Evolutionary conservation across 2,797 vertebrate genomes (phyloP).

Genomic region (Poecilia gillii): DNA sequence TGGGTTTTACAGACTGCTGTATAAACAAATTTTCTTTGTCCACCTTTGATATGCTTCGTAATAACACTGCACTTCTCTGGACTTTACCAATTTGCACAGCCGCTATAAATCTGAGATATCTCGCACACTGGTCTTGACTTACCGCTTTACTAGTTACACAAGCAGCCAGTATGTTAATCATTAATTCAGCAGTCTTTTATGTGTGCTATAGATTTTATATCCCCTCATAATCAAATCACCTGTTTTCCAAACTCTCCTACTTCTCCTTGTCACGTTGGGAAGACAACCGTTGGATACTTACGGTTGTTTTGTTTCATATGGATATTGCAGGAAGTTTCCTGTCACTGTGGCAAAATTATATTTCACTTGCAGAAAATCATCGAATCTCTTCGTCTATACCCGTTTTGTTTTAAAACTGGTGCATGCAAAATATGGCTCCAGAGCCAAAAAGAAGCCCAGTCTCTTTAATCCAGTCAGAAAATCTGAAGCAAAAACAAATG

Average conservation of each 20-base stretch:
- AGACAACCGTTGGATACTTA: slow-evolving; percentile 14
- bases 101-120: slow-evolving; percentile 14
- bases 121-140: slow-evolving; percentile 3
- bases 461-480: background rate
- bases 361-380: background rate
- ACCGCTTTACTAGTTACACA: slow-evolving; percentile 19
- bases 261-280: slow-evolving; percentile 9
- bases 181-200: slow-evolving; percentile 15
- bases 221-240: slow-evolving; percentile 30
- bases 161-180: slow-evolving; percentile 41
- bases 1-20: background rate
- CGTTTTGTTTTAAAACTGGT: background rate
- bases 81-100: slow-evolving; percentile 8
- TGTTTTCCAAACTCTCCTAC: slow-evolving; percentile 9
- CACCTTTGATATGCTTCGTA: background rate
- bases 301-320: background rate
- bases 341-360: background rate
- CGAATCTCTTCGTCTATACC: background rate
- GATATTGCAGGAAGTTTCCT: background rate
- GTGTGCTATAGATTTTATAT: slow-evolving; percentile 17
- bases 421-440: background rate
- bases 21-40: background rate
- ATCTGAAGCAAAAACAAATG: background rate
- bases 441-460: background rate
- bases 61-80: background rate